phyloP scores from a whole-genome alignment of 2,888 invertebrate genomes.

The Limnephilus lunatus region DNA sequence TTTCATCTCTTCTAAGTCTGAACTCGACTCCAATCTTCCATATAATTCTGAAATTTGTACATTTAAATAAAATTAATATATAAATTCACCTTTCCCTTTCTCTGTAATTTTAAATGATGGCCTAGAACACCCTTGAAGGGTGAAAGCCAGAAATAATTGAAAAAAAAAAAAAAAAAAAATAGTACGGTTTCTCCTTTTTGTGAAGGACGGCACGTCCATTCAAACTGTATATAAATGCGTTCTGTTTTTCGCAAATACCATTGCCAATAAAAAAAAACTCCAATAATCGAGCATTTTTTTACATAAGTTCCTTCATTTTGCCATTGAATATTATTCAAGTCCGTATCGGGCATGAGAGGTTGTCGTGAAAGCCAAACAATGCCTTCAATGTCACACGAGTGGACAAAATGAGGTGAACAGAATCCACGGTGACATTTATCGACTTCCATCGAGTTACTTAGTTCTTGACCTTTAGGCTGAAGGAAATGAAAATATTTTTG shows the following conservation, averaged over 20 bases:
- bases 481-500: not conserved
- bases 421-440: not conserved
- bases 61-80: too few relatives aligned
- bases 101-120: too few relatives aligned
- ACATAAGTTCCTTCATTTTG: not conserved
- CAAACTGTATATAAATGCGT: not conserved
- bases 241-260: not conserved
- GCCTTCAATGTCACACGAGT: not conserved
- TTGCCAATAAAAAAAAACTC: not conserved
- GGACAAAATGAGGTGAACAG: not conserved
- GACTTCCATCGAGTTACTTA: not conserved
- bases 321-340: not conserved
- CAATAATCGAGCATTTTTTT: not conserved
- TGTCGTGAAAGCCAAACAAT: not conserved
- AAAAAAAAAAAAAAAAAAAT: too few relatives aligned
- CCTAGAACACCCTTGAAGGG: too few relatives aligned
- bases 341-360: not conserved
- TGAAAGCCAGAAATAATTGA: too few relatives aligned
- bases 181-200: not conserved
- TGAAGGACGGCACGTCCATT: not conserved
- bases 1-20: too few relatives aligned
- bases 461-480: not conserved
- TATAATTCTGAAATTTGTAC: too few relatives aligned
- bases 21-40: too few relatives aligned
- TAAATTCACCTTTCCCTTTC: too few relatives aligned